phyloP scores from a whole-genome alignment of 2,888 invertebrate species.

The Phragmatobia fuliginosa region DNA sequence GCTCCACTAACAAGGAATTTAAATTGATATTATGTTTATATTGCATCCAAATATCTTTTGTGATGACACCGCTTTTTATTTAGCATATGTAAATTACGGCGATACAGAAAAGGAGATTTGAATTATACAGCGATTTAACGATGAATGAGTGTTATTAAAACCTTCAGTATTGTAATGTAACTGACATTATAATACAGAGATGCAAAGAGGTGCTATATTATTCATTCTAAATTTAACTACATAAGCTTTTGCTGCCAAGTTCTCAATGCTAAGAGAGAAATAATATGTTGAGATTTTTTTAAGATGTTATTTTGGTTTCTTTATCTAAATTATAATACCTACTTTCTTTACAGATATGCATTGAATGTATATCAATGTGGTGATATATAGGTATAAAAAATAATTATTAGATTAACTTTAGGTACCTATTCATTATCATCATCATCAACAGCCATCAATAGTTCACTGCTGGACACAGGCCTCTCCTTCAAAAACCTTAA shows the following conservation, averaged over 20 bases:
- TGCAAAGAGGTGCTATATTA: neutral
- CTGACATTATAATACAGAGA: conserved; percentile 8
- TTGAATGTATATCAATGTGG: too few species aligned
- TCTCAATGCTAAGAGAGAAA: neutral
- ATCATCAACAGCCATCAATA: too few species aligned
- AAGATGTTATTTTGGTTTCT: too few species aligned
- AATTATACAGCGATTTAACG: conserved; percentile 81
- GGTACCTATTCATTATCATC: too few species aligned
- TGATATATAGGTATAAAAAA: too few species aligned
- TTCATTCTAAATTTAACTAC: neutral
- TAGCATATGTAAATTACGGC: conserved; percentile 85
- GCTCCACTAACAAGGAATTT: conserved; percentile 87
- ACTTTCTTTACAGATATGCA: too few species aligned
- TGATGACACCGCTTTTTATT: conserved; percentile 87
- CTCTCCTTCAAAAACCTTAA: too few species aligned
- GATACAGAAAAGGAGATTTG: conserved; percentile 84
- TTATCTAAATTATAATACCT: neutral
- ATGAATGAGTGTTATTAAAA: conserved; percentile 80
- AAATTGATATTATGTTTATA: conserved; percentile 87
- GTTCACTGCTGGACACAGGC: too few species aligned
- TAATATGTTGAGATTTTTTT: neutral
- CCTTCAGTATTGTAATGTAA: conserved; percentile 63
- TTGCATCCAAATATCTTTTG: conserved; percentile 87
- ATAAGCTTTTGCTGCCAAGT: neutral
- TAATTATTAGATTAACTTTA: too few species aligned